Base-by-base conservation (phyloP, 1,140 invertebrate genomes). In the Habropoda laboriosa region DNA sequence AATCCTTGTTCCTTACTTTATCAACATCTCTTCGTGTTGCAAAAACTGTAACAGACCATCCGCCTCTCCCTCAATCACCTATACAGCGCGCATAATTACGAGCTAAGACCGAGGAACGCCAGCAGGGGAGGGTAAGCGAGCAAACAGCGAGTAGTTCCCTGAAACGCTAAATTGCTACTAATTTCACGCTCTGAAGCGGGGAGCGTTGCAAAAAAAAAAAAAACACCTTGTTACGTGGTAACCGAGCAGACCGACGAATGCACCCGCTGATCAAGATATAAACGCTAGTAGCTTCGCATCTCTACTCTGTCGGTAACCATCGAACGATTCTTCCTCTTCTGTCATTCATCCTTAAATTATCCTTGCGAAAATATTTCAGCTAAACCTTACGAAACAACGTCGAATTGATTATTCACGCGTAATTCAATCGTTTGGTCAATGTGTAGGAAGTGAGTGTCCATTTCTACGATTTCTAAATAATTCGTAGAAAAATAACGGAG, bases 181-280 rank as follows among this genome's bases (percentile, higher is more conserved):
- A 78, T 78, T 78, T 78, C 75, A 78, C 75, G 75, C 55, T 71
- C 75, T 35, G 38, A 51, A 60, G 55, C 66, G n/a, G 60, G 24
- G 42, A 70, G 53, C 42, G 55, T 49, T 60, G 67, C 66, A 71
- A 78, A 60, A 70, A 70, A 49, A 35, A 70, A 70, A 75, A 76
- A 40, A n/a, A 30, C 12, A 12, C 16, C 40, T 78, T 55, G 45
- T 78, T 71, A 71, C 24, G 24, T 42, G 75, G 45, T 71, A 40
- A 78, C 42, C 42, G 32, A 16, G 38, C 53, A 35, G 63, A 45
- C 63, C 38, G 51, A 47, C 51, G 63, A 76, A 55, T 32, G n/a
- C 27, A 18, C 38, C 6, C 6, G 27, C 6, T 18, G 63, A 68
- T 76, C 74, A 47, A 47, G 40, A 68, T 76, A 12, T 45, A 40